Conservation (phyloP, 2,888 invertebrate genomes). For the Tenthredo amoena region DNA sequence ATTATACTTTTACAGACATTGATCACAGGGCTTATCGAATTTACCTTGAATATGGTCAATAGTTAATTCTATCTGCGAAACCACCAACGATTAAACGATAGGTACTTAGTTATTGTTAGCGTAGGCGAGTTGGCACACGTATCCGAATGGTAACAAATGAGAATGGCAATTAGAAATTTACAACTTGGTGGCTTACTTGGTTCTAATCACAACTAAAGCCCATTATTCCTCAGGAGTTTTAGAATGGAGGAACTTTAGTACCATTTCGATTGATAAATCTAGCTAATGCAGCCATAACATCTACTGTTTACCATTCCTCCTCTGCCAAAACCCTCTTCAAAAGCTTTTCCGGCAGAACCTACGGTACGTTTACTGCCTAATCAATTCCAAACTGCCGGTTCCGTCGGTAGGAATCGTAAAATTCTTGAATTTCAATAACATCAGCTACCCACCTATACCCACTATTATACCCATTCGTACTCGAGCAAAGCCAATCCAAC, state of each 20-base stretch:
- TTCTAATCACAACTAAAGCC: constrained; percentile 30
- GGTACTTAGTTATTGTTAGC: constrained; percentile 21
- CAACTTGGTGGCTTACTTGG: constrained; percentile 24
- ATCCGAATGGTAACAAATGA: constrained; percentile 27
- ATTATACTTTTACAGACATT: neutral
- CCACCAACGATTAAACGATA: neutral
- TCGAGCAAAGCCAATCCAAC: constrained; percentile 28
- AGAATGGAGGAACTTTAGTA: constrained; percentile 45
- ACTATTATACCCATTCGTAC: constrained; percentile 45
- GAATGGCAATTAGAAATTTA: constrained; percentile 37
- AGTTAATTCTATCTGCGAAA: neutral
- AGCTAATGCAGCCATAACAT: constrained; percentile 48
- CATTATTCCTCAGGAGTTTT: constrained; percentile 45
- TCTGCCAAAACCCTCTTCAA: constrained; percentile 6
- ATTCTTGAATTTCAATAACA: constrained; percentile 50
- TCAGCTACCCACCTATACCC: neutral
- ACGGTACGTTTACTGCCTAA: constrained; percentile 43
- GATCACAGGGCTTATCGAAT: constrained; percentile 1
- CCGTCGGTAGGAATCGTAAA: constrained; percentile 49
- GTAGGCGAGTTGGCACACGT: neutral
- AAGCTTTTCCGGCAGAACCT: constrained; percentile 35
- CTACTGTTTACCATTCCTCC: constrained; percentile 50
- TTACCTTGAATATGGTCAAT: constrained; percentile 1
- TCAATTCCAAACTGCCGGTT: constrained; percentile 48
- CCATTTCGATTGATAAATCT: constrained; percentile 54